Conservation (phyloP, 2,888 invertebrate genomes). For the Linnaemya vulpina region DNA sequence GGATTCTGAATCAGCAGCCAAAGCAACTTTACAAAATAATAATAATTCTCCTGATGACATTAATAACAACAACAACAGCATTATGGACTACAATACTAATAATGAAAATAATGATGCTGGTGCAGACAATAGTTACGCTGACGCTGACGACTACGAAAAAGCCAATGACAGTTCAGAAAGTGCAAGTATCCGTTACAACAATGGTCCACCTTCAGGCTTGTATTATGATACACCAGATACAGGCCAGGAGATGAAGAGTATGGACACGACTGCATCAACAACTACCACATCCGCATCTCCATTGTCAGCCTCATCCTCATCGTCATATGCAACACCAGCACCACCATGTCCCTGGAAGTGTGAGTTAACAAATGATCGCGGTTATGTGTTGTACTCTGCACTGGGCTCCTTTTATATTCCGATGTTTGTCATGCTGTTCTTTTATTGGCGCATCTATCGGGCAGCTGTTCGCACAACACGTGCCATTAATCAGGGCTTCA, state of each 20-base stretch:
- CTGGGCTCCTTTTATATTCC: constrained; percentile 99
- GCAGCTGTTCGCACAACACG: constrained; percentile 96
- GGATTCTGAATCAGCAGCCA: constrained; percentile 63
- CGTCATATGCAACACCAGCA: constrained; percentile 77
- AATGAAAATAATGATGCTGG: background rate
- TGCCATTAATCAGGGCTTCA: constrained; percentile 95
- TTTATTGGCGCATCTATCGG: constrained; percentile 98
- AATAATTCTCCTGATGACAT: constrained; percentile 38
- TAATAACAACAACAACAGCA: background rate
- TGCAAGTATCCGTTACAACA: constrained; percentile 46
- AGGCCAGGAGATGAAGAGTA: background rate
- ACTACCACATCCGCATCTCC: constrained; percentile 1
- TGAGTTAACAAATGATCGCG: constrained; percentile 95
- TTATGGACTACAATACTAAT: background rate
- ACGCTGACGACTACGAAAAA: constrained; percentile 25
- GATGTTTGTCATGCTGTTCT: constrained; percentile 98
- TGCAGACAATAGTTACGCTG: constrained; percentile 62
- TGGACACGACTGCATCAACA: constrained; percentile 25
- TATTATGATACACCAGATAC: constrained; percentile 51
- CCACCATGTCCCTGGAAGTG: constrained; percentile 93
- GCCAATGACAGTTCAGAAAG: constrained; percentile 51
- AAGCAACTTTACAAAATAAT: background rate
- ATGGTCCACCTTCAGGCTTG: constrained; percentile 49
- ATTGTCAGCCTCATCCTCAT: background rate
- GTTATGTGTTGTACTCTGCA: constrained; percentile 98